phyloP scores from a whole-genome alignment of 2,888 invertebrate genomes.

The Dysmachus trigonus region DNA sequence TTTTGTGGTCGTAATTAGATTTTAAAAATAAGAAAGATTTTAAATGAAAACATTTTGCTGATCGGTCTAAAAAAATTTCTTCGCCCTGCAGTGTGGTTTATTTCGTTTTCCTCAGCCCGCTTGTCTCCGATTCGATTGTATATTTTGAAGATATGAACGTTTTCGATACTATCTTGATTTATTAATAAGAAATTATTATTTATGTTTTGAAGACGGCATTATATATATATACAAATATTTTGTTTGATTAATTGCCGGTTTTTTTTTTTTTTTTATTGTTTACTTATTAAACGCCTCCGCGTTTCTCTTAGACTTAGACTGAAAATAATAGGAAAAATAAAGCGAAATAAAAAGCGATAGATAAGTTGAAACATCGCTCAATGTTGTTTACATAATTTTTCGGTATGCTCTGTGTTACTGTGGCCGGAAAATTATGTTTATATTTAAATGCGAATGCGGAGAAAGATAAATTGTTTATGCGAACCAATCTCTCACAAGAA shows the following conservation, averaged over 20 bases:
- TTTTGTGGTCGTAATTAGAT: background rate
- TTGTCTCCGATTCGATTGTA: background rate
- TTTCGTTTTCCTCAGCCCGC: background rate
- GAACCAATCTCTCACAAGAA: background rate
- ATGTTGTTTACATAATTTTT: constrained; percentile 12
- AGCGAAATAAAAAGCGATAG: too few relatives aligned
- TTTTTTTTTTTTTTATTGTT: too few relatives aligned
- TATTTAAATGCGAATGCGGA: background rate
- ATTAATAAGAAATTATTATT: background rate
- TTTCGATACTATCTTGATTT: background rate
- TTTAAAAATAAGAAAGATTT: background rate
- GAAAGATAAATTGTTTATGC: constrained; percentile 14
- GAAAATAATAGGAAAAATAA: constrained; percentile 1
- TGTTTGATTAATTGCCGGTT: too few relatives aligned
- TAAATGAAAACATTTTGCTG: too few relatives aligned
- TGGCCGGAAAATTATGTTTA: constrained; percentile 4
- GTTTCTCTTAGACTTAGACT: background rate
- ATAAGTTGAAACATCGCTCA: background rate
- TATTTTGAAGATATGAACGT: background rate
- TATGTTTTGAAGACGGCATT: too few relatives aligned
- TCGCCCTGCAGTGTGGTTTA: background rate
- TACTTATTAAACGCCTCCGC: background rate
- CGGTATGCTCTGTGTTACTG: background rate
- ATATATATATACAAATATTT: too few relatives aligned
- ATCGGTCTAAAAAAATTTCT: too few relatives aligned